phyloP scores from a whole-genome alignment of 2,113 vertebrate genomes.

The Aptenodytes patagonicus region DNA sequence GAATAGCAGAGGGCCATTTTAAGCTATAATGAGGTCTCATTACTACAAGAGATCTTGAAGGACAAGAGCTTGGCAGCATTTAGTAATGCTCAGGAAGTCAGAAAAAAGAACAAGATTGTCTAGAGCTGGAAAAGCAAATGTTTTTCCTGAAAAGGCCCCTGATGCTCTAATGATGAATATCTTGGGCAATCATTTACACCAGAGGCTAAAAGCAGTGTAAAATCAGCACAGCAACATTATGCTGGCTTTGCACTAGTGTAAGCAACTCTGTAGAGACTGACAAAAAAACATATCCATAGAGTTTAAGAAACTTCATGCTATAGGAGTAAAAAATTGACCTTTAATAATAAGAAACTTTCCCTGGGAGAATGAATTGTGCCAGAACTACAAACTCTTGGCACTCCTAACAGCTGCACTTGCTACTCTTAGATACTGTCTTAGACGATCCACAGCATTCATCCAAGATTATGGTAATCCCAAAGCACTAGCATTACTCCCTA shows the following conservation, averaged over 20 bases:
- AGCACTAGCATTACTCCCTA: background rate
- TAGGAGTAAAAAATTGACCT: background rate
- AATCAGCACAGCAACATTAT: background rate
- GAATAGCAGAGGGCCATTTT: constrained; percentile 20
- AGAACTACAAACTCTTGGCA: background rate
- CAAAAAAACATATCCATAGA: background rate
- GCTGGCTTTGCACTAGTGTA: background rate
- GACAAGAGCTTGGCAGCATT: constrained; percentile 35
- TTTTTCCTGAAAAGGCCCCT: constrained; percentile 21
- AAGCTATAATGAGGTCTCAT: constrained; percentile 37
- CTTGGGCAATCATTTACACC: background rate
- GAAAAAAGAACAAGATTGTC: constrained; percentile 19
- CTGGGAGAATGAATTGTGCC: background rate
- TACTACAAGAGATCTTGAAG: constrained; percentile 51
- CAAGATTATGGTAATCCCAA: background rate
- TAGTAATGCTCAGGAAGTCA: constrained; percentile 42
- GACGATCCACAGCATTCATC: background rate
- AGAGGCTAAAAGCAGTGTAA: background rate
- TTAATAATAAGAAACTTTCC: background rate
- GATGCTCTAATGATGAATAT: background rate
- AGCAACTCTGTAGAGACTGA: background rate
- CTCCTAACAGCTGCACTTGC: background rate
- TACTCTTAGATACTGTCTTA: background rate
- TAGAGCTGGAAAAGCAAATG: background rate
- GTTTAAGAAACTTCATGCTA: background rate